Evolutionary conservation across 2,113 vertebrate species (phyloP).

Genomic region (Butorides virescens): DNA sequence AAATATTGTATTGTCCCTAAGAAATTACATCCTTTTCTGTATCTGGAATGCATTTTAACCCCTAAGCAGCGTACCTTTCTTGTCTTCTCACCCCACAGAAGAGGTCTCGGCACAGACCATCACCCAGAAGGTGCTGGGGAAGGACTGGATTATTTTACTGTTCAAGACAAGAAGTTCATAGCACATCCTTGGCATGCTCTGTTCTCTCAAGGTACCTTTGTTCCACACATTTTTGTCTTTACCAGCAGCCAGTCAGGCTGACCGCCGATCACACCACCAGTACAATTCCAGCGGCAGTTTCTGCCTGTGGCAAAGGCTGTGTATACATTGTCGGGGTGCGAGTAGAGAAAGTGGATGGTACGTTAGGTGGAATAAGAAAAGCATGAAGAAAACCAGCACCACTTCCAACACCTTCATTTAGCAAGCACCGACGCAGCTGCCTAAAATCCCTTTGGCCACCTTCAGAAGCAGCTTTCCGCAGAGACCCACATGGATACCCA

Average conservation of each 20-base stretch:
- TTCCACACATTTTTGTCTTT: not conserved
- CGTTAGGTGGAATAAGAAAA: rapidly evolving
- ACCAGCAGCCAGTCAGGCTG: not conserved
- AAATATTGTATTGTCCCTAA: not conserved
- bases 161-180: not conserved
- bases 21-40: not conserved
- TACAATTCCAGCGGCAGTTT: not conserved
- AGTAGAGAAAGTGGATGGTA: rapidly evolving
- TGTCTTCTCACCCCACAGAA: not conserved
- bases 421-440: not conserved
- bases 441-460: not conserved
- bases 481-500: rapidly evolving
- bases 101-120: not conserved
- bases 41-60: not conserved
- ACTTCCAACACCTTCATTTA: not conserved
- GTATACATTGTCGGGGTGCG: rapidly evolving
- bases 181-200: not conserved
- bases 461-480: not conserved
- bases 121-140: not conserved
- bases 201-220: not conserved
- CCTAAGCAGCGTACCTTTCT: not conserved
- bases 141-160: not conserved
- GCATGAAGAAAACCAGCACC: not conserved
- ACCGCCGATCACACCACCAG: not conserved
- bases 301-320: not conserved